Conservation (phyloP, 2,888 invertebrate genomes). For the Zeuzera pyrina region DNA sequence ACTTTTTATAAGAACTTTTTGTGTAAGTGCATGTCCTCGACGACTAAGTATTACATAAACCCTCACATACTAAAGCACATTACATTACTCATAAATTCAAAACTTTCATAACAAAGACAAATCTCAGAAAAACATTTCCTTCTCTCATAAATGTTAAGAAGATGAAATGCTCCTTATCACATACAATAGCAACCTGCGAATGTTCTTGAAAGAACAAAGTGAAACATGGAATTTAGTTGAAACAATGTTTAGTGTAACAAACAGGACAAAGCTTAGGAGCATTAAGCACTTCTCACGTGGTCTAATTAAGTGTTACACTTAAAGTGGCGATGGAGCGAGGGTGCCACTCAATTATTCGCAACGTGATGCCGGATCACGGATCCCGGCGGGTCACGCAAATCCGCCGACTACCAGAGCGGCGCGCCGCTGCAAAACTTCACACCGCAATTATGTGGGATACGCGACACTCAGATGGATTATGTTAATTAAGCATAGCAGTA, state of each 20-base stretch:
- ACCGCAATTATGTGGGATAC: slow-evolving; percentile 55
- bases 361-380: slow-evolving; percentile 62
- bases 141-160: too few relatives aligned
- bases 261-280: slow-evolving; percentile 35
- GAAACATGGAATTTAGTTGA: too few relatives aligned
- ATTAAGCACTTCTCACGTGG: slow-evolving; percentile 55
- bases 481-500: slow-evolving; percentile 53
- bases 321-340: slow-evolving; percentile 36
- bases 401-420: slow-evolving; percentile 39
- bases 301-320: slow-evolving; percentile 63
- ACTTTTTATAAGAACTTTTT: too few relatives aligned
- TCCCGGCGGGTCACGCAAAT: slow-evolving; percentile 10
- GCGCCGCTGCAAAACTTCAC: slow-evolving; percentile 46
- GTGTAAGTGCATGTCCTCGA: too few relatives aligned
- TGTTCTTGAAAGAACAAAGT: too few relatives aligned
- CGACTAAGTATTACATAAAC: too few relatives aligned
- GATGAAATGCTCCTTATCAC: too few relatives aligned
- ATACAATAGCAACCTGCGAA: too few relatives aligned
- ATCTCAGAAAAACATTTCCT: too few relatives aligned
- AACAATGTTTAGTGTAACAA: slow-evolving; percentile 43
- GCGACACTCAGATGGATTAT: slow-evolving; percentile 62
- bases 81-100: too few relatives aligned
- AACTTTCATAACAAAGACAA: too few relatives aligned
- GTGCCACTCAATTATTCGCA: slow-evolving; percentile 61
- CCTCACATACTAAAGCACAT: too few relatives aligned